Conservation (phyloP, 2,113 vertebrate genomes). For the Caranx ignobilis region DNA sequence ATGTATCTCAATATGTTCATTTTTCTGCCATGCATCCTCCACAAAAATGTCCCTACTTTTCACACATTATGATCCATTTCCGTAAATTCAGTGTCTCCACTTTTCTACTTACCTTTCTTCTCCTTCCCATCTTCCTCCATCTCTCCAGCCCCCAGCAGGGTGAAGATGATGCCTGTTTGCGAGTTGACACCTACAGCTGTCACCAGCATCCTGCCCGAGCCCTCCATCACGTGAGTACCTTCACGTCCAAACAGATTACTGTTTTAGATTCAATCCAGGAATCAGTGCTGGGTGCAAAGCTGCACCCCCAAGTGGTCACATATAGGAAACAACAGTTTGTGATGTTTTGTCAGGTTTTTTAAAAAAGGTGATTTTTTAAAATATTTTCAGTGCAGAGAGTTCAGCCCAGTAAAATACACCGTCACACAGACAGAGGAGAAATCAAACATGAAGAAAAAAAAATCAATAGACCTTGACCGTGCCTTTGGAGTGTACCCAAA, state of each 20-base stretch:
- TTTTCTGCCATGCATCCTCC: not conserved
- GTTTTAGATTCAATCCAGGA: not conserved
- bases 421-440: not conserved
- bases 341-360: not conserved
- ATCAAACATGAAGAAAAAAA: too few species aligned
- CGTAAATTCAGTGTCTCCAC: not conserved
- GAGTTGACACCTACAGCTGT: constrained; percentile 86
- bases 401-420: not conserved
- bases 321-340: not conserved
- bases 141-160: constrained; percentile 85
- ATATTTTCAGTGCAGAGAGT: not conserved
- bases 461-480: too few species aligned
- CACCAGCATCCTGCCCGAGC: constrained; percentile 86
- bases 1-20: not conserved
- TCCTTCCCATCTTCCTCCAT: constrained; percentile 84
- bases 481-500: not conserved
- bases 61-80: not conserved
- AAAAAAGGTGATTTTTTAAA: not conserved
- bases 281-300: not conserved
- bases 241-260: constrained; percentile 21
- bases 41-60: not conserved
- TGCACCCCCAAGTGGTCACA: not conserved
- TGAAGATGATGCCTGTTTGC: constrained; percentile 87
- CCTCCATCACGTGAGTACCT: constrained; percentile 88
- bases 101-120: constrained; percentile 81